Conservation (phyloP, 2,113 vertebrate species). For the Recurvirostra avosetta region DNA sequence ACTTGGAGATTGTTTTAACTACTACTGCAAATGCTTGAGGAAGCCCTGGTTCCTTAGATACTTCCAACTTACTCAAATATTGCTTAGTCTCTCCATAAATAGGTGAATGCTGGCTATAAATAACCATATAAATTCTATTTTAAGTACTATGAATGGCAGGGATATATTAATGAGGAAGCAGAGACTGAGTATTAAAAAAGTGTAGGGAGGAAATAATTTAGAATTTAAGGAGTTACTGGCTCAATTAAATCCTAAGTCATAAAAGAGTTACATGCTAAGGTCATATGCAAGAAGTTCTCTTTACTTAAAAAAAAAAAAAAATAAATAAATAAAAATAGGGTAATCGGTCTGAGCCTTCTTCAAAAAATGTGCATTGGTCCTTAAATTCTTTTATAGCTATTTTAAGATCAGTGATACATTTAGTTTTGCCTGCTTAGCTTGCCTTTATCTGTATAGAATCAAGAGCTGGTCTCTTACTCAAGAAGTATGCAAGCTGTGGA, state of each 20-base stretch:
- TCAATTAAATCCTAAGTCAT: constrained; percentile 13
- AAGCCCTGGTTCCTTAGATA: background rate
- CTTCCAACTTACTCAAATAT: background rate
- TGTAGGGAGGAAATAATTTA: background rate
- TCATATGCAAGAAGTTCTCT: background rate
- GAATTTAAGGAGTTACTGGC: background rate
- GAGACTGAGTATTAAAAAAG: background rate
- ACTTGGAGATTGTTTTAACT: background rate
- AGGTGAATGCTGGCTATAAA: background rate
- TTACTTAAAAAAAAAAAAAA: background rate
- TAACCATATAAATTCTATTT: background rate
- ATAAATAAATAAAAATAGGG: background rate
- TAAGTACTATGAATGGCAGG: background rate
- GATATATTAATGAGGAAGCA: constrained; percentile 5
- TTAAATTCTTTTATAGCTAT: background rate
- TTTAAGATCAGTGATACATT: background rate
- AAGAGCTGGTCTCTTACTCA: background rate
- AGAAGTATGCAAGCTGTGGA: background rate
- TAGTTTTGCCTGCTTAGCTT: background rate
- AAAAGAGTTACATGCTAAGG: background rate
- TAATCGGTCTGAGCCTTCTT: background rate
- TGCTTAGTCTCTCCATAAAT: background rate
- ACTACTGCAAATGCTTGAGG: background rate
- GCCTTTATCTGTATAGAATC: background rate
- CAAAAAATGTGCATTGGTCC: background rate